phyloP scores from a whole-genome alignment of 2,113 vertebrate species.

The Smithornis capensis region DNA sequence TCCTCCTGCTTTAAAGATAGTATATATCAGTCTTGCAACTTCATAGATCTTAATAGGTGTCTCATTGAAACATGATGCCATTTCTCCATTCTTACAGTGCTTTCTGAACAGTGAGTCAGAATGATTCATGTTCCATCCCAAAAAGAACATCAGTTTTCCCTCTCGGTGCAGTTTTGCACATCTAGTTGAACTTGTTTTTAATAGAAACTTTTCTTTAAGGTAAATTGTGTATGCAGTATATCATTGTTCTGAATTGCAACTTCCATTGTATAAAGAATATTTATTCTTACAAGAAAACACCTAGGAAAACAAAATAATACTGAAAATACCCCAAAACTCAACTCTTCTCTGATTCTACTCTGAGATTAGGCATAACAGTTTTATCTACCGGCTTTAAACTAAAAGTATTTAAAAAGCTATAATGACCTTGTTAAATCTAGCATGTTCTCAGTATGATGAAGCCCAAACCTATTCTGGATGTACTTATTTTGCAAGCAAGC shows the following conservation, averaged over 20 bases:
- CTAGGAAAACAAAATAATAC: neutral
- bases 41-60: neutral
- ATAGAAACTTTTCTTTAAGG: neutral
- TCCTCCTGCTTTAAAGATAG: constrained; percentile 16
- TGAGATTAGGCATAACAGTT: neutral
- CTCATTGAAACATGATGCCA: neutral
- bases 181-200: neutral
- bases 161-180: neutral
- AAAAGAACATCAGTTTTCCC: neutral
- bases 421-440: neutral
- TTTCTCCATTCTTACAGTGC: neutral
- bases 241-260: neutral
- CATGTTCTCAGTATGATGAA: neutral
- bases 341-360: neutral
- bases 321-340: neutral
- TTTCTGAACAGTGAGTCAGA: constrained; percentile 9
- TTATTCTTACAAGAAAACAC: neutral
- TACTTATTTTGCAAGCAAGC: neutral
- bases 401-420: neutral
- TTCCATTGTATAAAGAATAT: neutral
- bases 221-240: neutral
- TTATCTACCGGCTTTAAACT: neutral
- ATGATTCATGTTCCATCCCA: neutral
- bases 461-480: neutral
- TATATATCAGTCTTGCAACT: neutral